Base-by-base conservation (phyloP, 2,113 vertebrate genomes). In the Rhinoptilus africanus region DNA sequence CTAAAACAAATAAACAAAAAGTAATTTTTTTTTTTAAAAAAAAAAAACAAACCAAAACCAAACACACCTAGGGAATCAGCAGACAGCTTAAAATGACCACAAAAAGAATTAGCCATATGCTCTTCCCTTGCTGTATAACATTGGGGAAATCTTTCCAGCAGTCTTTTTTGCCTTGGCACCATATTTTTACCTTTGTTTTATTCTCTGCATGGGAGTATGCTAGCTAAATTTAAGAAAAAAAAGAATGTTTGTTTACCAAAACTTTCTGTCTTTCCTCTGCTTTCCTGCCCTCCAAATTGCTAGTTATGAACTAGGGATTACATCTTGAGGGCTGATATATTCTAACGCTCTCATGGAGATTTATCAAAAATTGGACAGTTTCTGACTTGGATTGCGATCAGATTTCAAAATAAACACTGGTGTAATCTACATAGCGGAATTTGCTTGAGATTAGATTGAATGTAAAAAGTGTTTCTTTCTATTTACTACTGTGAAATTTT, bases 71-170 rank as follows among this genome's bases (percentile, higher is more conserved):
- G 27, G 63, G 27, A 82, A 78, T 63, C 41, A 62, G 37, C n/a
- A 54, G 22, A 80, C 34, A 75, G 41, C 28, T 62, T 71, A 77
- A 88, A 88, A 63, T 82, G 60, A 72, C 78, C 74, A 53, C 56
- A 60, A 85, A 93, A 92, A 90, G 37, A 81, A 93, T 87, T 89
- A 89, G 34, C 90, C 90, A 66, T 93, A 94, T 93, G 91, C 10
- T 93, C 48, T 91, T 82, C 28, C 13, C 14, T 88, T 76, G 8
- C 34, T 80, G 5, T 32, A 2, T 35, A 64, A 66, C 54, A 84
- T 21, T 35, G 50, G 45, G 72, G 54, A 95, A 91, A 89, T 60
- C 14, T 66, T 76, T 69, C 32, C 37, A 91, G 54, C 16, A 78
- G 10, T 48, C 28, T 45, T 83, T 87, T 69, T 69, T 68, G 26